Conservation (phyloP, 2,888 invertebrate species). For the Graphium colonna region DNA sequence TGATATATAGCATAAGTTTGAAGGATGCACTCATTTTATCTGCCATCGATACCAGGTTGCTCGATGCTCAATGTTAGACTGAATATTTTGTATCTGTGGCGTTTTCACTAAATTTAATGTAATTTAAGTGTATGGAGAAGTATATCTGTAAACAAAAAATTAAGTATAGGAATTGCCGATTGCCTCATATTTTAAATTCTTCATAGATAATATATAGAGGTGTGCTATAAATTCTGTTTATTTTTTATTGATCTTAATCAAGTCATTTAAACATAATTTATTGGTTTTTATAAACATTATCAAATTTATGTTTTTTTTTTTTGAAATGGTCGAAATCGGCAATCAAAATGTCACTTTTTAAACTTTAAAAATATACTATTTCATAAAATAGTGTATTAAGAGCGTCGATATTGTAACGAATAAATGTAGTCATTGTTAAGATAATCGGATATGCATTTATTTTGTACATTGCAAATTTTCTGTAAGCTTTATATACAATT, state of each 20-base stretch:
- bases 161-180: not conserved
- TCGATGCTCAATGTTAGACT: constrained; percentile 2
- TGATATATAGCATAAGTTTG: too few species aligned
- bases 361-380: not conserved
- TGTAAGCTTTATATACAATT: constrained; percentile 4
- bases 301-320: too few species aligned
- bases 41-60: constrained; percentile 1
- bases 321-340: too few species aligned
- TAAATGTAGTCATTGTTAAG: constrained; percentile 21
- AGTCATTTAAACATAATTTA: too few species aligned
- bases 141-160: not conserved
- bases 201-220: too few species aligned
- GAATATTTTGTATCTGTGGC: not conserved
- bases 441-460: constrained; percentile 24
- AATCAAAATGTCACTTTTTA: not conserved
- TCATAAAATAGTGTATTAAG: too few species aligned
- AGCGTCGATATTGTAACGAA: constrained; percentile 2
- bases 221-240: too few species aligned
- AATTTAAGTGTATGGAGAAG: not conserved
- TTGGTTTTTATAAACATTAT: too few species aligned
- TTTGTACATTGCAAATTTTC: constrained; percentile 20
- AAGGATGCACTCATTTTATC: not conserved
- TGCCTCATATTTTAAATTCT: not conserved
- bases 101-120: not conserved
- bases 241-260: too few species aligned